These are phyloP conservation scores for Tetranychus piercei DNA, from an alignment of 2,888 invertebrate species.

Conservation along the genomic window DNA sequence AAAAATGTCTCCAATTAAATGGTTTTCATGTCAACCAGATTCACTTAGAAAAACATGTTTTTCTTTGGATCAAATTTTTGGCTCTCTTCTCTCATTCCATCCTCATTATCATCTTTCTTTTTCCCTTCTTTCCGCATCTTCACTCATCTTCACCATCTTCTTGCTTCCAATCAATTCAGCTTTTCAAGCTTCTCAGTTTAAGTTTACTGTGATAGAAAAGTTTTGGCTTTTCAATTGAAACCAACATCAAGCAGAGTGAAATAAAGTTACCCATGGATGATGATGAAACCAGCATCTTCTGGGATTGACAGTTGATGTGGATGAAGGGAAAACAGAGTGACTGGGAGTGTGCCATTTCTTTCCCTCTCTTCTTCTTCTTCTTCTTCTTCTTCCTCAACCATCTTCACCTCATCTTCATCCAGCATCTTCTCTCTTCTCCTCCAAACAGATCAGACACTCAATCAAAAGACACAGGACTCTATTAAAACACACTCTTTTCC, in stretches of 20 bases:
- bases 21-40: too few relatives aligned
- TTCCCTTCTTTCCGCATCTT: background rate
- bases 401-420: background rate
- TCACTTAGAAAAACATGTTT: too few relatives aligned
- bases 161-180: background rate
- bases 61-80: too few relatives aligned
- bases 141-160: background rate
- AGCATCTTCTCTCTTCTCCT: background rate
- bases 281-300: background rate
- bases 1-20: too few relatives aligned
- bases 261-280: conserved; percentile 1
- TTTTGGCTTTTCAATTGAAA: background rate
- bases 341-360: background rate
- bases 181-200: background rate
- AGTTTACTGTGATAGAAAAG: too few relatives aligned
- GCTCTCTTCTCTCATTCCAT: too few relatives aligned
- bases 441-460: background rate
- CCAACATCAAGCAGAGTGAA: background rate
- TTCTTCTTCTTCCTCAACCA: background rate
- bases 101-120: background rate
- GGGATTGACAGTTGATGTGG: background rate
- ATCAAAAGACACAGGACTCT: background rate
- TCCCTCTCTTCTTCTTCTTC: background rate
- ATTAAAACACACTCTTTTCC: background rate
- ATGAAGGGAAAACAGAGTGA: background rate